Percentiles rank a stretch among this genome's conserved stretches.
phyloP scores from a whole-genome alignment of 2,113 vertebrate species.

The Alaudala cheleensis region DNA sequence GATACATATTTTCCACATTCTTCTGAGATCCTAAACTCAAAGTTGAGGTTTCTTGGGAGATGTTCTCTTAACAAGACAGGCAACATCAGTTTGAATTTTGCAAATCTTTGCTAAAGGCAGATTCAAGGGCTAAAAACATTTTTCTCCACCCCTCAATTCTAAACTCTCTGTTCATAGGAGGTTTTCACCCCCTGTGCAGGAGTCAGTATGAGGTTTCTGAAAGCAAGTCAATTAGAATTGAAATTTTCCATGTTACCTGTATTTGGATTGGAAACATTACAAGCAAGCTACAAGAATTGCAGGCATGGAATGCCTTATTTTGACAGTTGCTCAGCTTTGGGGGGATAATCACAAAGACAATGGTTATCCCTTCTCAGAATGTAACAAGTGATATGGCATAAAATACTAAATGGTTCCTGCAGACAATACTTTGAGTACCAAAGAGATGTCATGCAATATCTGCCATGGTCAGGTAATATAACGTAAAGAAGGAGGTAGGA shows the following conservation, averaged over 20 bases:
- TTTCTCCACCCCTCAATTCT: background rate
- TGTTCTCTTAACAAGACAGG: constrained; percentile 9
- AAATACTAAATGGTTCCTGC: background rate
- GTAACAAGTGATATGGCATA: background rate
- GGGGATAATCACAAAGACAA: background rate
- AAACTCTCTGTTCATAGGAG: background rate
- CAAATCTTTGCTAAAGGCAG: constrained; percentile 11
- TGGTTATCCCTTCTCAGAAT: background rate
- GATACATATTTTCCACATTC: constrained; percentile 18
- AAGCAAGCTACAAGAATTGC: background rate
- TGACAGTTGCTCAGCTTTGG: background rate
- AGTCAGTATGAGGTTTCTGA: background rate
- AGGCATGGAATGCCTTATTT: background rate
- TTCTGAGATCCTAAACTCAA: constrained; percentile 26
- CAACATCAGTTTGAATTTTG: constrained; percentile 10
- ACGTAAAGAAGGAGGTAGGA: background rate
- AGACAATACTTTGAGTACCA: background rate
- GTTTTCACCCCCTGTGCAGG: background rate
- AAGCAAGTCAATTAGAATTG: background rate
- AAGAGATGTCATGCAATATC: background rate
- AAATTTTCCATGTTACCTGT: background rate
- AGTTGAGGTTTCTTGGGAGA: constrained; percentile 9
- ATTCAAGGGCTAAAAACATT: background rate
- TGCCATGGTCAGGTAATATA: background rate
- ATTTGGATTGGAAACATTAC: background rate